Conservation (phyloP, 2,113 vertebrate species). For the Atractosteus spatula region DNA sequence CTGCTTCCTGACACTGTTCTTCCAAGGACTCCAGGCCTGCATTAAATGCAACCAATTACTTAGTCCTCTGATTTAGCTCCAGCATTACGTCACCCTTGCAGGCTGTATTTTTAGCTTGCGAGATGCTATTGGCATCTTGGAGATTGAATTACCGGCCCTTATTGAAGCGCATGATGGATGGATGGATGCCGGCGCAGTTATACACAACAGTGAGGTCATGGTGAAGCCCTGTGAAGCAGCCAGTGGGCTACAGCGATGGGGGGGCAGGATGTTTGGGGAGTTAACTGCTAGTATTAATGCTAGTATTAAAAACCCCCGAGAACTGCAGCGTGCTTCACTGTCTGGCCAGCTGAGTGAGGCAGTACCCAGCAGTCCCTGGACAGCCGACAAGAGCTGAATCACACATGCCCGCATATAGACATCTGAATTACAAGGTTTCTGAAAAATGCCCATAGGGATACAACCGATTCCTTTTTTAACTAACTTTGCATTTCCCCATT, state of each 20-base stretch:
- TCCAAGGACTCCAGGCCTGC: slow-evolving; percentile 43
- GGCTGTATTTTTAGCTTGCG: slow-evolving; percentile 64
- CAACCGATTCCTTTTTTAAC: slow-evolving; percentile 18
- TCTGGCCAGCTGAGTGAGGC: neutral
- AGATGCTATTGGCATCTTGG: slow-evolving; percentile 50
- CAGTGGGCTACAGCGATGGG: slow-evolving; percentile 29
- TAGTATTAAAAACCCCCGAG: slow-evolving; percentile 21
- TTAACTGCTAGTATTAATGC: slow-evolving; percentile 11
- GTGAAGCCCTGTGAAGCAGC: slow-evolving; percentile 24
- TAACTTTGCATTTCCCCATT: slow-evolving; percentile 4
- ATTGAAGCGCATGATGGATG: slow-evolving; percentile 48
- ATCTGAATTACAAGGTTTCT: slow-evolving; percentile 48
- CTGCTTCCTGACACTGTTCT: slow-evolving; percentile 23
- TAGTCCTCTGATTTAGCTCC: slow-evolving; percentile 47
- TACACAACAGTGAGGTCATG: slow-evolving; percentile 40
- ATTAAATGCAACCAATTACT: slow-evolving; percentile 72
- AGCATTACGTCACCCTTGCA: slow-evolving; percentile 70
- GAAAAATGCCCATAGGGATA: slow-evolving; percentile 42
- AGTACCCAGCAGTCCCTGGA: slow-evolving; percentile 9
- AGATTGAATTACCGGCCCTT: slow-evolving; percentile 66
- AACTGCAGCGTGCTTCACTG: neutral
- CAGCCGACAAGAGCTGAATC: slow-evolving; percentile 34
- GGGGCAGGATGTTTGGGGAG: neutral
- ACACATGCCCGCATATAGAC: slow-evolving; percentile 41
- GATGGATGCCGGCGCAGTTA: slow-evolving; percentile 33